Conservation (phyloP, 2,113 vertebrate species). For the Pao palembangensis region DNA sequence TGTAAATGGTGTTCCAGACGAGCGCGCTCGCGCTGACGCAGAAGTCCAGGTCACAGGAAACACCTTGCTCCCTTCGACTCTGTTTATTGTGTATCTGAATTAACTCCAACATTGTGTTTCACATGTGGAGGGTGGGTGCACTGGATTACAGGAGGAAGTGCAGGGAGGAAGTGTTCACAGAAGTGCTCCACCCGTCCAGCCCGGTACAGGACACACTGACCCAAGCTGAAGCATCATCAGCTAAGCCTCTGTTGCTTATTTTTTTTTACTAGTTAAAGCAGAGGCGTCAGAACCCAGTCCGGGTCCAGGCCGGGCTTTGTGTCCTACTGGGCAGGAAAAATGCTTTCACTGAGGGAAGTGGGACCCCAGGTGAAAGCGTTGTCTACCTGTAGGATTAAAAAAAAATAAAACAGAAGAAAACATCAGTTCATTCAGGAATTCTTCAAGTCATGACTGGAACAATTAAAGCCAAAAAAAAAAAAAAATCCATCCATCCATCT, state of each 20-base stretch:
- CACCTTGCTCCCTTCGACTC: conserved; percentile 61
- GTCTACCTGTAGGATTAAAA: background rate
- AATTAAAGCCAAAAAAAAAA: conserved; percentile 1
- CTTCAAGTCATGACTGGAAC: background rate
- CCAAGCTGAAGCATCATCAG: no score
- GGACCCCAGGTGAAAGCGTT: conserved; percentile 21
- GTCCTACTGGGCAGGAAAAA: no score
- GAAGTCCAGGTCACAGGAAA: conserved; percentile 66
- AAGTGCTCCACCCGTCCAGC: conserved; percentile 38
- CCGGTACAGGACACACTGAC: conserved; percentile 10
- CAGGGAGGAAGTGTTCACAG: conserved; percentile 51
- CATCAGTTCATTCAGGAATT: background rate
- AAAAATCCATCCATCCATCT: conserved; percentile 22
- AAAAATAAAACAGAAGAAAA: background rate
- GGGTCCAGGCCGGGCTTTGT: no score
- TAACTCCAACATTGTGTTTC: conserved; percentile 14
- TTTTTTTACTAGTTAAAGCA: no score
- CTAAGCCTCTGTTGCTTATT: no score
- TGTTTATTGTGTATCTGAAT: conserved; percentile 58
- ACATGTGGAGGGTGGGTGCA: background rate
- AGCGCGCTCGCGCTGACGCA: conserved; percentile 45
- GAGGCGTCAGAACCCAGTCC: no score
- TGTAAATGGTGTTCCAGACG: conserved; percentile 6
- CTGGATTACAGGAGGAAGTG: conserved; percentile 39
- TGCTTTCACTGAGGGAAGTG: conserved; percentile 2